Evolutionary conservation across 2,888 invertebrate species (phyloP).

Genomic region (Lacanobia wlatinum): DNA sequence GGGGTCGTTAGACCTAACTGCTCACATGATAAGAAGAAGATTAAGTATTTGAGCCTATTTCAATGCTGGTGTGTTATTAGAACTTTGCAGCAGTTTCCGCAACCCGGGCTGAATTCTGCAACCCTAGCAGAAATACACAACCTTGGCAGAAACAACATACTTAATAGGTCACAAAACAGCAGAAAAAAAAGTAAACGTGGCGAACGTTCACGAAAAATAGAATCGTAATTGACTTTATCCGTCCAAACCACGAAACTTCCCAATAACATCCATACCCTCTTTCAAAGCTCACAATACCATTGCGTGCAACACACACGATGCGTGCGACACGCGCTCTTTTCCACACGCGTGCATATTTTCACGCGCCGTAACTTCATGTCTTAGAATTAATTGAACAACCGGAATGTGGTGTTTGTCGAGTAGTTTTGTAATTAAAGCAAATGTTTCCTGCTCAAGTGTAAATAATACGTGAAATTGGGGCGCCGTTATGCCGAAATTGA

Average conservation of each 20-base stretch:
- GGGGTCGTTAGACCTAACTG: too few relatives aligned
- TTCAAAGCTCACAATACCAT: slow-evolving; percentile 18
- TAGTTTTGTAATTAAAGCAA: slow-evolving; percentile 10
- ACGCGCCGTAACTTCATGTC: slow-evolving; percentile 44
- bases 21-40: too few relatives aligned
- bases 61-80: too few relatives aligned
- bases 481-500: slow-evolving; percentile 3
- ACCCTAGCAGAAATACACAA: too few relatives aligned
- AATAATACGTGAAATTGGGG: slow-evolving; percentile 28
- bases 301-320: slow-evolving; percentile 45
- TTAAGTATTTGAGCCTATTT: too few relatives aligned
- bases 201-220: slow-evolving; percentile 14
- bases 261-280: slow-evolving; percentile 7
- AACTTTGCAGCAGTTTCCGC: too few relatives aligned
- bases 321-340: slow-evolving; percentile 35
- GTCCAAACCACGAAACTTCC: slow-evolving; percentile 19
- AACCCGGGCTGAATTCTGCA: too few relatives aligned
- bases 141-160: too few relatives aligned
- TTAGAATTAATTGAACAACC: slow-evolving; percentile 58
- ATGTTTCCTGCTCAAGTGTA: slow-evolving; percentile 14
- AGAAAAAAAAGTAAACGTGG: slow-evolving; percentile 1
- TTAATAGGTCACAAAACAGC: neutral
- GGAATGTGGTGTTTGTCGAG: slow-evolving; percentile 39
- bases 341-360: slow-evolving; percentile 53
- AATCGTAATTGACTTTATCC: slow-evolving; percentile 12